phyloP scores from a whole-genome alignment of 2,113 vertebrate genomes.

The Apus apus region DNA sequence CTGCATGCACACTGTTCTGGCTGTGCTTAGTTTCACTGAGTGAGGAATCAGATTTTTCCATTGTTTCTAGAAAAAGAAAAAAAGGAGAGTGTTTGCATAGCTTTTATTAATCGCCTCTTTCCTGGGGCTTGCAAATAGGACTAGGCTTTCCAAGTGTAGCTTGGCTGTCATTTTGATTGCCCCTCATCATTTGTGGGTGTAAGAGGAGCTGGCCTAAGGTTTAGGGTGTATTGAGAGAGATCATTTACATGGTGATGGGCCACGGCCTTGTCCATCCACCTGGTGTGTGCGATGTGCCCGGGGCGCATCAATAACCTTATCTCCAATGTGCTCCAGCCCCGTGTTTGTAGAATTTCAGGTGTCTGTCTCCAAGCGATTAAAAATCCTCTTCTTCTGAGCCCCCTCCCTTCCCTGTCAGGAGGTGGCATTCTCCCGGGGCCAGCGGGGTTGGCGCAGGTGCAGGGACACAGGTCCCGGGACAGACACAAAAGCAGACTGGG shows the following conservation, averaged over 20 bases:
- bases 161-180: neutral
- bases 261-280: neutral
- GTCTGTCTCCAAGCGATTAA: neutral
- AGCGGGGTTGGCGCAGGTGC: no score
- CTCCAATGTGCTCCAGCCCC: neutral
- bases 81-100: neutral
- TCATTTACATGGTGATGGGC: neutral
- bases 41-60: neutral
- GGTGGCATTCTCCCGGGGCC: neutral
- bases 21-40: neutral
- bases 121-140: neutral
- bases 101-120: neutral
- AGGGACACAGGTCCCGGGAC: rapidly evolving
- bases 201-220: neutral
- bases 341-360: neutral
- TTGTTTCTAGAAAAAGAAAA: neutral
- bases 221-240: neutral
- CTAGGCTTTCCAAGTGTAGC: neutral
- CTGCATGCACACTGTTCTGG: neutral
- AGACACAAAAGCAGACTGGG: neutral
- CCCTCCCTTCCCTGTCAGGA: neutral
- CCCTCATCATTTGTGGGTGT: neutral
- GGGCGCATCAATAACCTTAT: neutral
- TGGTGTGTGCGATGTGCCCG: neutral
- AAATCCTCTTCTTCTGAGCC: neutral